Percentiles rank a stretch among this genome's conserved stretches.
Evolutionary conservation across 2,797 vertebrate genomes (phyloP).

Genomic region (Gymnothorax javanicus): DNA sequence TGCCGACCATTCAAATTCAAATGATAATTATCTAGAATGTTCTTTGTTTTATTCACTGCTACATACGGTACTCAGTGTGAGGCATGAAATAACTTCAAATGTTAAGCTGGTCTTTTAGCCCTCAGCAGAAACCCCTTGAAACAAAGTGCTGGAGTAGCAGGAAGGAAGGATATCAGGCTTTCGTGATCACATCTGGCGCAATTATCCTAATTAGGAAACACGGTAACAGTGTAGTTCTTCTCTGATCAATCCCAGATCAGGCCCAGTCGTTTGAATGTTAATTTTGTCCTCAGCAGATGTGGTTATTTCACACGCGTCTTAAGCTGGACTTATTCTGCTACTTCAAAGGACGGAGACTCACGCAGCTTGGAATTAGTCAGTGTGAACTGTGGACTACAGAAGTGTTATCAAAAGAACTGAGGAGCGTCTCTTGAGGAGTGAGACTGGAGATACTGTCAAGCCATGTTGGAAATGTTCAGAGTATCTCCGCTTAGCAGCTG

Average conservation of each 20-base stretch:
- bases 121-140: neutral
- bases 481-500: constrained; percentile 8
- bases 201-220: constrained; percentile 6
- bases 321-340: no score
- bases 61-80: neutral
- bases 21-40: neutral
- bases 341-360: neutral
- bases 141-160: neutral
- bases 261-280: neutral
- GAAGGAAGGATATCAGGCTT: neutral
- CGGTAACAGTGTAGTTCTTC: neutral
- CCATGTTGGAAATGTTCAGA: constrained; percentile 5
- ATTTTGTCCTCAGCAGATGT: neutral
- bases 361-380: neutral
- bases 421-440: neutral
- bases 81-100: neutral
- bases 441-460: neutral
- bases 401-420: neutral
- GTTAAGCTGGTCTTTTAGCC: neutral
- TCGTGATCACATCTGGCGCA: neutral
- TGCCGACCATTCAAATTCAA: neutral
- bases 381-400: neutral
- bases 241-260: neutral
- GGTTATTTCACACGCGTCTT: neutral
- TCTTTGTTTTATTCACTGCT: neutral